phyloP scores from a whole-genome alignment of 2,113 vertebrate genomes.

The Microcebus tavaratra region DNA sequence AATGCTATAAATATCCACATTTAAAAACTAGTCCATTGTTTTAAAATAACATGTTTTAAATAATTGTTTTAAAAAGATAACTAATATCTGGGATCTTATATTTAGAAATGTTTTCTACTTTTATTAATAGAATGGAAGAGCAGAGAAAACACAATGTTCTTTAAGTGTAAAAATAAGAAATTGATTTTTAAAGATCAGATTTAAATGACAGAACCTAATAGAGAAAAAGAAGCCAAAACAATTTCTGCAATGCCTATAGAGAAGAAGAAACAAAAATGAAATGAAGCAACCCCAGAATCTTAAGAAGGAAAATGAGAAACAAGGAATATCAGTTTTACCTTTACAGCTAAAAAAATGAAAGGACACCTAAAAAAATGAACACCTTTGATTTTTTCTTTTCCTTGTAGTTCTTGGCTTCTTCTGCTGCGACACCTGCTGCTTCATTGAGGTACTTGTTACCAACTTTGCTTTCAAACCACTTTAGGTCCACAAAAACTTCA shows the following conservation, averaged over 20 bases:
- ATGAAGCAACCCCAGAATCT: constrained; percentile 10
- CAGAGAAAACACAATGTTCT: constrained; percentile 20
- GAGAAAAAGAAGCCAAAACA: constrained; percentile 21
- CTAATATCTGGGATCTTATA: neutral
- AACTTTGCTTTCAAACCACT: constrained; percentile 99
- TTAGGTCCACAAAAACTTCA: constrained; percentile 97
- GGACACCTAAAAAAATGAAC: constrained; percentile 36
- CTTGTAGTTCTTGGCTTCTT: constrained; percentile 89
- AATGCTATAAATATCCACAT: constrained; percentile 19
- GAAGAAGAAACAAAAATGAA: constrained; percentile 47
- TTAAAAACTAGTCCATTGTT: neutral
- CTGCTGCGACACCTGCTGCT: constrained; percentile 94
- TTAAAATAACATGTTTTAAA: neutral
- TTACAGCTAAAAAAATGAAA: constrained; percentile 53
- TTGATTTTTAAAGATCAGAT: neutral
- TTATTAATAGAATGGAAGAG: constrained; percentile 11
- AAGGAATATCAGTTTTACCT: constrained; percentile 45
- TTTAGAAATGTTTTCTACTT: constrained; percentile 16
- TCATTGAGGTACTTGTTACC: constrained; percentile 99
- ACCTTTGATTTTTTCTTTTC: constrained; percentile 88
- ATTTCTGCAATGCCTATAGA: neutral
- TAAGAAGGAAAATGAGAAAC: constrained; percentile 40
- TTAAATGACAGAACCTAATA: neutral
- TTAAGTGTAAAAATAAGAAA: constrained; percentile 47
- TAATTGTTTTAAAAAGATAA: neutral